These are phyloP conservation scores for Hyperoplus immaculatus DNA, from an alignment of 2,797 vertebrate genomes.

Conservation along the genomic window DNA sequence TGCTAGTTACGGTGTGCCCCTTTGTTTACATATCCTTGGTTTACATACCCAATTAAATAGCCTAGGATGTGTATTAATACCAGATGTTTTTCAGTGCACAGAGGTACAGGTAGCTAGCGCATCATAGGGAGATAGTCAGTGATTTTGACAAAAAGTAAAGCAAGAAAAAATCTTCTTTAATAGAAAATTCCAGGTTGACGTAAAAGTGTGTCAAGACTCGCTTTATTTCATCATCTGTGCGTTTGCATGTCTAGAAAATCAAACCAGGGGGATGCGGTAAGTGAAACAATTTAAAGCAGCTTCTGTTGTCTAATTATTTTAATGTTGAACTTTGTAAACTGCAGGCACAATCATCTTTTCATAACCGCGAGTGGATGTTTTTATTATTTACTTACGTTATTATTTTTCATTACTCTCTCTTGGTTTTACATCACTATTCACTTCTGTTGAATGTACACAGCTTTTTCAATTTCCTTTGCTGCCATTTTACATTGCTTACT, in stretches of 20 bases:
- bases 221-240: not conserved
- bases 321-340: conserved; percentile 40
- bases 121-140: too few relatives aligned
- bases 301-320: conserved; percentile 31
- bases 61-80: too few relatives aligned
- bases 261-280: not conserved
- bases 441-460: conserved; percentile 23
- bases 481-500: conserved; percentile 25
- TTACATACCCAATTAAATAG: too few relatives aligned
- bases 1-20: too few relatives aligned
- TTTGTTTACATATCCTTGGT: too few relatives aligned
- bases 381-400: conserved; percentile 39
- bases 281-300: conserved; percentile 16
- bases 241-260: not conserved
- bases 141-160: too few relatives aligned
- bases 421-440: conserved; percentile 20
- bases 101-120: too few relatives aligned
- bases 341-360: conserved; percentile 19
- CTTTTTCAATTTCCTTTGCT: conserved; percentile 20
- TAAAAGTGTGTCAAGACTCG: not conserved
- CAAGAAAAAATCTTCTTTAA: not conserved
- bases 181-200: conserved; percentile 4
- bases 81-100: too few relatives aligned
- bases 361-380: conserved; percentile 19
- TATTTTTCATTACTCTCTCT: conserved; percentile 15